Percentiles rank a stretch among this genome's conserved stretches.
These are phyloP conservation scores for Anser brachyrhynchus DNA, from an alignment of 2,113 vertebrate species.

Conservation along the genomic window DNA sequence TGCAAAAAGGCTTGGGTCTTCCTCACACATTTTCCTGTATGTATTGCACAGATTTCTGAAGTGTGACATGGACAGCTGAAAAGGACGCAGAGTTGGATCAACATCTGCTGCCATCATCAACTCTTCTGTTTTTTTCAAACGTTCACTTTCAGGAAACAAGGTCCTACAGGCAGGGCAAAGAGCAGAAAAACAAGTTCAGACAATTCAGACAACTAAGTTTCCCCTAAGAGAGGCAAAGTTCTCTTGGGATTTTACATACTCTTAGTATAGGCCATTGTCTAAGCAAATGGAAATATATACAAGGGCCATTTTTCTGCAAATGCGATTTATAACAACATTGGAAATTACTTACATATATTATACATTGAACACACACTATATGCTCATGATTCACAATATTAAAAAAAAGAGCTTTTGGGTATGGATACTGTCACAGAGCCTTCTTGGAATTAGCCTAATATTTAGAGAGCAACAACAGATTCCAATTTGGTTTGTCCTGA, in stretches of 20 bases:
- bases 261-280: background rate
- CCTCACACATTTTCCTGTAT: slow-evolving; percentile 85
- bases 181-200: background rate
- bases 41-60: slow-evolving; percentile 84
- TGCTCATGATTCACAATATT: background rate
- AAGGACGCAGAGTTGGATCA: slow-evolving; percentile 87
- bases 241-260: background rate
- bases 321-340: background rate
- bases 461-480: background rate
- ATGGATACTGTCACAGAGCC: background rate
- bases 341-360: background rate
- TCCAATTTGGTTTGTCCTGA: background rate
- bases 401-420: background rate
- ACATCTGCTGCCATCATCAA: slow-evolving; percentile 85
- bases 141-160: slow-evolving; percentile 87
- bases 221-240: background rate
- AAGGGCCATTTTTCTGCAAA: background rate
- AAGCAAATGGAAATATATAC: background rate
- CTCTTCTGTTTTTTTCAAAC: slow-evolving; percentile 80
- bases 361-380: background rate
- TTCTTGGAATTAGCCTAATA: background rate
- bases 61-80: slow-evolving; percentile 85
- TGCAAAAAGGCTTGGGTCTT: slow-evolving; percentile 78
- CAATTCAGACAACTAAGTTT: background rate
- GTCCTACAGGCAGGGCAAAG: slow-evolving; percentile 73